These are phyloP conservation scores for Baccha elongata DNA, from an alignment of 2,888 invertebrate species.

Conservation along the genomic window DNA sequence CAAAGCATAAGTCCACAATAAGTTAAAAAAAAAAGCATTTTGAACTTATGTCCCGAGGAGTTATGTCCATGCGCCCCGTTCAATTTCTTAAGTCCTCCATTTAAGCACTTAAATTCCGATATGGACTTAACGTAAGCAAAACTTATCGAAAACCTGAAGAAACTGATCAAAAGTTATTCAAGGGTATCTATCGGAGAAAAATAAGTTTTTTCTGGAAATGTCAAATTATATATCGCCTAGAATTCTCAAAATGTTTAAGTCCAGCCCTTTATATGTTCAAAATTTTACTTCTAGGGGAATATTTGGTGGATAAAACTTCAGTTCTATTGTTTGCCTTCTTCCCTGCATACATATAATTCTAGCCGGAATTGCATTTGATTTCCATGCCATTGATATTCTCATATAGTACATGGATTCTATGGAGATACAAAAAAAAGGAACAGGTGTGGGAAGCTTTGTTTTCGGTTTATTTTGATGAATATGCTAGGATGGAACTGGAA, in stretches of 20 bases:
- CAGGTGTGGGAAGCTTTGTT: constrained; percentile 30
- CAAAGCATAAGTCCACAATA: too few relatives aligned
- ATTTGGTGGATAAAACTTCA: constrained; percentile 26
- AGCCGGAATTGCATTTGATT: constrained; percentile 55
- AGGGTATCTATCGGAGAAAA: too few relatives aligned
- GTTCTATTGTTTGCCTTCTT: background rate
- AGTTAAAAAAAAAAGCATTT: too few relatives aligned
- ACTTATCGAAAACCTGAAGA: too few relatives aligned
- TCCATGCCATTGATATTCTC: constrained; percentile 71
- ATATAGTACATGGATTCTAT: background rate
- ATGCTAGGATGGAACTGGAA: constrained; percentile 51
- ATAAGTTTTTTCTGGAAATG: too few relatives aligned
- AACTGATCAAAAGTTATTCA: too few relatives aligned
- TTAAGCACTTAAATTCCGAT: too few relatives aligned
- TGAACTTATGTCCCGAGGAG: too few relatives aligned
- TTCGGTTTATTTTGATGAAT: constrained; percentile 46
- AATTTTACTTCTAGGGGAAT: constrained; percentile 7
- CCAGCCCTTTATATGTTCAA: background rate
- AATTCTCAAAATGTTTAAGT: background rate
- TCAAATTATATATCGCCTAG: background rate
- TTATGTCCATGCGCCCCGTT: too few relatives aligned
- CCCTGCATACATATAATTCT: background rate
- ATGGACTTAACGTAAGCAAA: too few relatives aligned
- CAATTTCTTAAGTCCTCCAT: too few relatives aligned
- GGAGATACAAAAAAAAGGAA: background rate